These are phyloP conservation scores for Ischnus inquisitorius DNA, from an alignment of 2,888 invertebrate genomes.

Conservation along the genomic window DNA sequence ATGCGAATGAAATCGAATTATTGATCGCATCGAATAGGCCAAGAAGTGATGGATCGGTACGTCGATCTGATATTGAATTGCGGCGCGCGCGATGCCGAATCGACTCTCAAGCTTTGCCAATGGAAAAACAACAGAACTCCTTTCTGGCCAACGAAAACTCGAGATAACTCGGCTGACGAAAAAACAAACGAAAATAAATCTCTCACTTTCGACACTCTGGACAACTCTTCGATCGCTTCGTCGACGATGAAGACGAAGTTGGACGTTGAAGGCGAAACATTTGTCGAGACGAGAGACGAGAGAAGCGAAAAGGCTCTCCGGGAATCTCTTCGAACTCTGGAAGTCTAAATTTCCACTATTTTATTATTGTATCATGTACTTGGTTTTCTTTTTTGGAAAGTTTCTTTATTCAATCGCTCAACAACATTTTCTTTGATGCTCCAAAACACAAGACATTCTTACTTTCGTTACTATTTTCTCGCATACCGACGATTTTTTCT, in stretches of 20 bases:
- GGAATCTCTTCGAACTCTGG: background rate
- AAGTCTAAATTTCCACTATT: background rate
- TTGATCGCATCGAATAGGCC: constrained; percentile 83
- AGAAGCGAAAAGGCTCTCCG: background rate
- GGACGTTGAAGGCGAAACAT: background rate
- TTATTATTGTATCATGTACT: background rate
- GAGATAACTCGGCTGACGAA: background rate
- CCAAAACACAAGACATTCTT: background rate
- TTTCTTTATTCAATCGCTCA: constrained; percentile 17
- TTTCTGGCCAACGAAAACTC: constrained; percentile 84
- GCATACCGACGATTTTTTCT: background rate
- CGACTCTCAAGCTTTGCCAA: constrained; percentile 85
- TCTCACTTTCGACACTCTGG: background rate
- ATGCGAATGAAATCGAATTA: background rate
- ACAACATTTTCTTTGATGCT: constrained; percentile 1
- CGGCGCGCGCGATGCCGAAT: constrained; percentile 80
- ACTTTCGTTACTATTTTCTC: background rate
- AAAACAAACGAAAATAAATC: background rate
- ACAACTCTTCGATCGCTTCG: background rate
- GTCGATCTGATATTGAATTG: constrained; percentile 85
- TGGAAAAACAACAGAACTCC: constrained; percentile 86
- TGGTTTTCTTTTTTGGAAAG: background rate
- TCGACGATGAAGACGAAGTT: background rate
- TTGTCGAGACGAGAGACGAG: background rate
- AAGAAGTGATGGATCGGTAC: constrained; percentile 86